Conservation (phyloP, 2,797 vertebrate genomes). For the Cyprinodon diabolis region DNA sequence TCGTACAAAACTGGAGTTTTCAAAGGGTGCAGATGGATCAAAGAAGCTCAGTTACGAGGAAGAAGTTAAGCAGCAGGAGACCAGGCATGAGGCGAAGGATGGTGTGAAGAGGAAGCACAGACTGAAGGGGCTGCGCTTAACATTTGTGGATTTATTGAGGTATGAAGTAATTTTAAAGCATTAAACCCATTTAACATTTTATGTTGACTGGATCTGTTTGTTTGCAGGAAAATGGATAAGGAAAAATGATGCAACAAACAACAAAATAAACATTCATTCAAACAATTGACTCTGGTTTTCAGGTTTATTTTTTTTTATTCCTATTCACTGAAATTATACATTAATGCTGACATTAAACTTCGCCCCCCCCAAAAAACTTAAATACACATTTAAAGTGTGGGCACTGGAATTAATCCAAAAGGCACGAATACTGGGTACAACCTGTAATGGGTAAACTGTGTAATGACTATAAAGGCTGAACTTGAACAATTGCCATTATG, state of each 20-base stretch:
- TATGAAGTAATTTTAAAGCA: slow-evolving; percentile 9
- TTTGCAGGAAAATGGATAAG: slow-evolving; percentile 53
- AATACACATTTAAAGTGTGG: too few relatives aligned
- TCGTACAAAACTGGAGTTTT: slow-evolving; percentile 59
- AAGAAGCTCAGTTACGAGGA: slow-evolving; percentile 70
- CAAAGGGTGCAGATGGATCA: slow-evolving; percentile 49
- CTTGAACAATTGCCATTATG: too few relatives aligned
- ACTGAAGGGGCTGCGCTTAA: slow-evolving; percentile 25
- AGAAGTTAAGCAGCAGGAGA: slow-evolving; percentile 25
- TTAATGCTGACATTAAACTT: too few relatives aligned
- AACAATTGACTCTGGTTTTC: background rate
- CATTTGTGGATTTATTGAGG: slow-evolving; percentile 65
- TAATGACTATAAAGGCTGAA: too few relatives aligned
- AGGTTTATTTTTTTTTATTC: background rate
- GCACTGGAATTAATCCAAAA: background rate
- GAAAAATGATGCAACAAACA: slow-evolving; percentile 42
- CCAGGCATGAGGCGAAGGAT: background rate
- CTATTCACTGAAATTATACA: background rate
- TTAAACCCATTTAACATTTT: background rate
- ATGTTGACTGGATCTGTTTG: background rate
- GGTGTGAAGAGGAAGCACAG: background rate
- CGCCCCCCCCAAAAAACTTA: too few relatives aligned
- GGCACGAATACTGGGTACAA: background rate
- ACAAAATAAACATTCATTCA: slow-evolving; percentile 27
- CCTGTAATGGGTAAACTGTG: too few relatives aligned